phyloP scores from a whole-genome alignment of 1,140 invertebrate genomes.

The Stegodyphus dumicola region DNA sequence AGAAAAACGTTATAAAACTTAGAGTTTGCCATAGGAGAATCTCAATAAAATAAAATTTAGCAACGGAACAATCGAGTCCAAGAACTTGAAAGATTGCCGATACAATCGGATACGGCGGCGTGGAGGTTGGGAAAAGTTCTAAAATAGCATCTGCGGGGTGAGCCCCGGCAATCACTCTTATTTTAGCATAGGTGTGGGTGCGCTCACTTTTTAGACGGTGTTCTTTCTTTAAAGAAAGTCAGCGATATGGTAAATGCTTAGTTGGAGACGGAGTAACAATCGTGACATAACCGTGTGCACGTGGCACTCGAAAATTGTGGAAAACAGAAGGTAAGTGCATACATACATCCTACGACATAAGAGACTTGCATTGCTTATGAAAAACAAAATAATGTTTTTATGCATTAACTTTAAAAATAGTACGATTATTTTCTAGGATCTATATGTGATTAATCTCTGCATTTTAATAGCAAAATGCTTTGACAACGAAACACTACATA shows the following conservation, averaged over 20 bases:
- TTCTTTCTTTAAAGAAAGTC: conserved; percentile 22
- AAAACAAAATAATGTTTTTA: no score
- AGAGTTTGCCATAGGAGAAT: no score
- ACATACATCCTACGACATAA: no score
- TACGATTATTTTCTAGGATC: no score
- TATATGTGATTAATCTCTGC: no score
- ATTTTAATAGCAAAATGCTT: no score
- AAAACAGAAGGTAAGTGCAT: conserved; percentile 1
- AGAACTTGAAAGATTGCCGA: not conserved
- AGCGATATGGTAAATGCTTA: not conserved
- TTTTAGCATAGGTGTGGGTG: conserved; percentile 47
- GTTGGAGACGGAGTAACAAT: not conserved
- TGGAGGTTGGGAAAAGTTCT: not conserved
- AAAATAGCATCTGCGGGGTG: conserved; percentile 1
- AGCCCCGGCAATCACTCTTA: conserved; percentile 25
- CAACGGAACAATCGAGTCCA: no score
- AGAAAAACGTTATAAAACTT: no score
- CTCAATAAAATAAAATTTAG: no score
- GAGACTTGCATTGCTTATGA: no score
- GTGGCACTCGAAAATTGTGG: not conserved
- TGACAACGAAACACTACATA: no score
- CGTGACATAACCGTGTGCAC: conserved; percentile 21
- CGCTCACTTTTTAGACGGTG: not conserved
- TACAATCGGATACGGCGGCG: not conserved
- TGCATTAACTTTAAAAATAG: no score